Evolutionary conservation across 2,113 vertebrate genomes (phyloP), one percentile per base, ranked within the genome.

Genomic region (Megalops atlanticus): DNA sequence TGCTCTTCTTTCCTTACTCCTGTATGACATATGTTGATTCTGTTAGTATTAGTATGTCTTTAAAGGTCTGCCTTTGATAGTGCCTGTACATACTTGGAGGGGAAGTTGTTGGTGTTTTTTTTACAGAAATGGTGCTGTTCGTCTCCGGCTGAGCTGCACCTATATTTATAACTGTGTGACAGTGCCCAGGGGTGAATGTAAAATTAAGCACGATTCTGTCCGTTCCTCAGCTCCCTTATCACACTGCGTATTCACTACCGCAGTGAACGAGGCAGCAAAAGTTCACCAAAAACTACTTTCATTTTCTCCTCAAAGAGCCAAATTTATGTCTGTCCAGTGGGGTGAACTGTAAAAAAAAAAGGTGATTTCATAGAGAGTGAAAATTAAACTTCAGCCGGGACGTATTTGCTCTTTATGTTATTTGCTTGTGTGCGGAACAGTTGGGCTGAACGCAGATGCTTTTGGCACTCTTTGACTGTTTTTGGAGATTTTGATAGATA

Each of bases 151-250:
- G 91, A 89, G 89, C 89, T 87, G 89, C 88, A 92, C 92, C 91
- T 90, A 91, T 95, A 93, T 95, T 94, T 93, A 92, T 93, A 91
- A 90, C 85, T 86, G 82, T 91, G 88, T 88, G 90, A 89, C 91
- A 90, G 90, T 90, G 86, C 90, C 88, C 83, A 86, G 91, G 89
- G 92, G 90, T 91, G 88, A 92, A 85, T 88, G 88, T 89, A 87
- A 87, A 88, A 90, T 92, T 91, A 91, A 93, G 90, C 88, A 86
- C 82, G 87, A 92, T 89, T n/a, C 85, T 83, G 81, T 86, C 82
- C 68, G 78, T 90, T 87, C 83, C 85, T 84, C 33, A 83, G 79
- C 85, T 80, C 84, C 77, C 83, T 79, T 81, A 70, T 80, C 89
- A 84, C 69, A 43, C 82, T 73, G 79, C 35, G 36, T 24, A 4